Evolutionary conservation across 2,888 invertebrate species (phyloP).

Genomic region (Luperina nickerlii): DNA sequence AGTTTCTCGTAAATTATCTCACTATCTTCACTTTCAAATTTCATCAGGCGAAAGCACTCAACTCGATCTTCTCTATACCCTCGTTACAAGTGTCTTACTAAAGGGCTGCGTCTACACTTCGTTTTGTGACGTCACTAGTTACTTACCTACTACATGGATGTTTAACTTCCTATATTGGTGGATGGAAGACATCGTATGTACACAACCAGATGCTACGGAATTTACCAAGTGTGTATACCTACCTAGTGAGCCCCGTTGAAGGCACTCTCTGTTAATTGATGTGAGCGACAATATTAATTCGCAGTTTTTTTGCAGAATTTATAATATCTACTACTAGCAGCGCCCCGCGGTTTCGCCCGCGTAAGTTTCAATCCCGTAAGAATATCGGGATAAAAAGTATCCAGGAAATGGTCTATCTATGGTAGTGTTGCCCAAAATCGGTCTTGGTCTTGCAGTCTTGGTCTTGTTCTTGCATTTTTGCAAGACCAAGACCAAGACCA

Average conservation of each 20-base stretch:
- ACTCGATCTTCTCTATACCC: conserved; percentile 47
- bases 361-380: too few relatives aligned
- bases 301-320: neutral
- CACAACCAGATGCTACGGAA: neutral
- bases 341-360: too few relatives aligned
- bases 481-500: too few relatives aligned
- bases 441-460: too few relatives aligned
- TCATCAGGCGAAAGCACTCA: conserved; percentile 64
- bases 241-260: neutral
- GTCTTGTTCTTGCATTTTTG: too few relatives aligned
- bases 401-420: too few relatives aligned
- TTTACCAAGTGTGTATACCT: neutral
- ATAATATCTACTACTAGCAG: neutral
- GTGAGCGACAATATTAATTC: neutral
- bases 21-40: conserved; percentile 62
- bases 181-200: neutral
- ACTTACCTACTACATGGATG: conserved; percentile 1
- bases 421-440: too few relatives aligned
- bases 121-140: conserved; percentile 20
- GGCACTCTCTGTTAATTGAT: neutral
- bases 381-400: too few relatives aligned
- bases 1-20: conserved; percentile 56
- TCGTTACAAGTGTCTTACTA: conserved; percentile 38
- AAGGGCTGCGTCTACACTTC: conserved; percentile 18
- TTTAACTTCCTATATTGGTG: neutral